Percentiles rank a stretch among this genome's conserved stretches.
Conservation (phyloP, 2,888 invertebrate genomes). For the Smittia sp. region DNA sequence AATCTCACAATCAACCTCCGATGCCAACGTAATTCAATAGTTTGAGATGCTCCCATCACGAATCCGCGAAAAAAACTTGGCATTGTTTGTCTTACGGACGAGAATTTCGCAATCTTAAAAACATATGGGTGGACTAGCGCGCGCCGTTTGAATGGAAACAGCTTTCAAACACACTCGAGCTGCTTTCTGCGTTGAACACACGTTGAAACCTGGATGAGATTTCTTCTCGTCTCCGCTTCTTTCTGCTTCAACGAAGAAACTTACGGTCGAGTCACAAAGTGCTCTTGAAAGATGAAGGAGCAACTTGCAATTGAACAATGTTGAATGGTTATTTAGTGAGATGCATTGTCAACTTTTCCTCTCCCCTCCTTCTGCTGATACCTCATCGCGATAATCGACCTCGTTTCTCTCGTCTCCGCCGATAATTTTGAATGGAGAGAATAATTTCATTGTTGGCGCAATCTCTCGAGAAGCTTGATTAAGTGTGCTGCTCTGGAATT, state of each 20-base stretch:
- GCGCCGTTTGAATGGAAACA: constrained; percentile 31
- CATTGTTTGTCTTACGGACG: constrained; percentile 10
- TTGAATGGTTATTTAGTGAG: constrained; percentile 27
- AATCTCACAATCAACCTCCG: background rate
- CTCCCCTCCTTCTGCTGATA: background rate
- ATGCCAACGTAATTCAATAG: constrained; percentile 20
- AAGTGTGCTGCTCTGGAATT: background rate
- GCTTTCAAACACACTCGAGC: constrained; percentile 28
- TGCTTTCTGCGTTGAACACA: constrained; percentile 9
- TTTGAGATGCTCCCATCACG: constrained; percentile 1
- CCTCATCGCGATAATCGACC: constrained; percentile 21
- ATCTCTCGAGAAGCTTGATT: background rate
- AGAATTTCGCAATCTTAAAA: constrained; percentile 35
- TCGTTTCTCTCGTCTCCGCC: background rate
- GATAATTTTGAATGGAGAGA: constrained; percentile 21
- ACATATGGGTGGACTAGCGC: constrained; percentile 33
- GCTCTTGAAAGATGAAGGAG: constrained; percentile 16
- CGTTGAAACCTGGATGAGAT: constrained; percentile 7
- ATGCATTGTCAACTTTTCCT: constrained; percentile 31
- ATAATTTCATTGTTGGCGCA: constrained; percentile 22
- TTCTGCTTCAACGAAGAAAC: background rate
- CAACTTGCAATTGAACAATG: constrained; percentile 16
- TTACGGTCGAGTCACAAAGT: background rate
- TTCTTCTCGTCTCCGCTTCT: background rate
- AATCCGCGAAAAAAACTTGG: background rate